Conservation (phyloP, 2,797 vertebrate genomes). For the Melanitta fusca region DNA sequence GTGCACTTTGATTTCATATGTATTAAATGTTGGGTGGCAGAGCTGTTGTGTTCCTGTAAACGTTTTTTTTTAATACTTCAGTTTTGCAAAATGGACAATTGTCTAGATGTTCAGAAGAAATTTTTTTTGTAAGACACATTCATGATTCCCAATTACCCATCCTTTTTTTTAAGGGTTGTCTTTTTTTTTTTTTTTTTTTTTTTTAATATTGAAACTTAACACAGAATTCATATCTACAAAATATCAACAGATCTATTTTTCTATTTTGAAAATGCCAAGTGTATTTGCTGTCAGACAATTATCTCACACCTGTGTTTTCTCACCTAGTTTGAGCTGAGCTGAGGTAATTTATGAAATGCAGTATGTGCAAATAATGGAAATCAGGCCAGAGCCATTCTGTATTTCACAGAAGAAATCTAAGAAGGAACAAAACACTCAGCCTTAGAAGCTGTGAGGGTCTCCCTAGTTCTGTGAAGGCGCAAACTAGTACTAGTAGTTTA, state of each 20-base stretch:
- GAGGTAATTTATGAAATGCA: not conserved
- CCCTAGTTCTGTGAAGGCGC: not conserved
- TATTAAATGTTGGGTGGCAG: not conserved
- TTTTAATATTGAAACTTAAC: not conserved
- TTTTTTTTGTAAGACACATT: not conserved
- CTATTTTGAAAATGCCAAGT: not conserved
- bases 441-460: not conserved
- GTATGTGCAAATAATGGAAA: not conserved
- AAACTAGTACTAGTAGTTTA: not conserved
- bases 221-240: not conserved
- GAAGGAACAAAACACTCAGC: not conserved
- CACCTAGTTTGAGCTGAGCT: not conserved
- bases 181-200: not conserved
- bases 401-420: not conserved
- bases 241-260: not conserved
- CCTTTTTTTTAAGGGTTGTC: not conserved
- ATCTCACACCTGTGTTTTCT: not conserved
- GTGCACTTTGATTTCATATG: not conserved
- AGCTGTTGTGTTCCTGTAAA: not conserved
- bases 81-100: not conserved
- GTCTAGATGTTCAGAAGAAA: not conserved
- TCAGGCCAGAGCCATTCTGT: accelerated
- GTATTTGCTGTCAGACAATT: not conserved
- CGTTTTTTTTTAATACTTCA: not conserved
- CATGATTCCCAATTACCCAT: not conserved